A percentile compares a stretch with the other conserved stretches of the same genome.
Evolutionary conservation across 2,113 vertebrate genomes (phyloP).

Genomic region (Procapra przewalskii): DNA sequence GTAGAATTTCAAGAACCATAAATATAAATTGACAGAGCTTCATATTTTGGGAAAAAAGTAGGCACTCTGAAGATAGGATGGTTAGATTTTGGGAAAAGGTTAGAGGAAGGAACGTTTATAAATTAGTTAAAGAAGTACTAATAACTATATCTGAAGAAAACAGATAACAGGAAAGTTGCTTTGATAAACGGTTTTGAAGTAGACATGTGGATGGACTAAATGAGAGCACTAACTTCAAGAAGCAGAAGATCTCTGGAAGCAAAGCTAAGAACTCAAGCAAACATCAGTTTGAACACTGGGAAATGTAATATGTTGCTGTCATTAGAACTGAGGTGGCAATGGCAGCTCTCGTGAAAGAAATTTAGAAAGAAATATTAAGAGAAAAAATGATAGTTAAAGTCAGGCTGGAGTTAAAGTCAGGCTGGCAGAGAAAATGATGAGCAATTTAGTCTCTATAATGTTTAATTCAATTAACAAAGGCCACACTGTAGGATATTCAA

Average conservation of each 20-base stretch:
- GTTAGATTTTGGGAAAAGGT: not conserved
- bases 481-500: not conserved
- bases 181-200: not conserved
- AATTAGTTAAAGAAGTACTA: not conserved
- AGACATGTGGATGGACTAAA: not conserved
- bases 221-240: not conserved
- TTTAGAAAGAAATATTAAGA: not conserved
- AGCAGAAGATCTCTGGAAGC: not conserved
- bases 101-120: not conserved
- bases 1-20: slow-evolving; percentile 7
- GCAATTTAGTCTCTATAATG: not conserved
- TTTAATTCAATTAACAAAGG: slow-evolving; percentile 1
- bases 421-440: not conserved
- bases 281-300: not conserved
- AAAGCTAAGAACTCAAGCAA: not conserved
- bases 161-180: not conserved
- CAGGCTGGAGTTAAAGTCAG: not conserved
- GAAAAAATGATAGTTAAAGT: not conserved
- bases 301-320: not conserved
- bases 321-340: not conserved
- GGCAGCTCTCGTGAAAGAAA: not conserved
- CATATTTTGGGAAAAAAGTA: not conserved
- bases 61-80: not conserved
- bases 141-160: slow-evolving; percentile 1
- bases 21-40: not conserved